Conservation (phyloP, 2,888 invertebrate species). For the Coremacera marginata region DNA sequence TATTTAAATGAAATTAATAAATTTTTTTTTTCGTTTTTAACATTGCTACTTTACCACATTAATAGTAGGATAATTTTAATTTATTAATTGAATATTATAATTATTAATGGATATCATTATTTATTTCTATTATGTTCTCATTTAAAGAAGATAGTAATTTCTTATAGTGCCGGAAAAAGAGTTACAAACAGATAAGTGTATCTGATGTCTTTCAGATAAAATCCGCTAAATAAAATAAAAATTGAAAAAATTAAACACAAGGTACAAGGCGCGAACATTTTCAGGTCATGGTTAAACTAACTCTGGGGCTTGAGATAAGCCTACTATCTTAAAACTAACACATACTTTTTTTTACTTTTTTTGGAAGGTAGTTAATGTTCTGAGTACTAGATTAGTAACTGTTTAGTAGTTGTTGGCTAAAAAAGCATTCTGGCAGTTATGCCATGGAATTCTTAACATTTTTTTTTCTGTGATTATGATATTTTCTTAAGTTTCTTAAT, state of each 20-base stretch:
- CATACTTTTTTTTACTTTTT: background rate
- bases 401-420: background rate
- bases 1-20: background rate
- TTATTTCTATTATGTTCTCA: background rate
- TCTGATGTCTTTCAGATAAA: background rate
- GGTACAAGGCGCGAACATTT: constrained; percentile 33
- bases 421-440: background rate
- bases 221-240: background rate
- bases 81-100: background rate
- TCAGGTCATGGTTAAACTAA: background rate
- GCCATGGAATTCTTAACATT: too few species aligned
- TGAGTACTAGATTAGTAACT: background rate
- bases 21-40: background rate
- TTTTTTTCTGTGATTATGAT: too few species aligned
- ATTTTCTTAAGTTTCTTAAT: too few species aligned
- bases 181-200: background rate
- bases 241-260: background rate
- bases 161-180: background rate
- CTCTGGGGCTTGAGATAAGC: background rate
- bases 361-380: background rate
- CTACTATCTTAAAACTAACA: background rate
- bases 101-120: background rate
- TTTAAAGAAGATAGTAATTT: background rate
- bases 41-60: background rate
- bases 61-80: background rate